Percentiles rank a stretch among this genome's conserved stretches.
Conservation (phyloP, 2,113 vertebrate genomes). For the Anseranas semipalmata region DNA sequence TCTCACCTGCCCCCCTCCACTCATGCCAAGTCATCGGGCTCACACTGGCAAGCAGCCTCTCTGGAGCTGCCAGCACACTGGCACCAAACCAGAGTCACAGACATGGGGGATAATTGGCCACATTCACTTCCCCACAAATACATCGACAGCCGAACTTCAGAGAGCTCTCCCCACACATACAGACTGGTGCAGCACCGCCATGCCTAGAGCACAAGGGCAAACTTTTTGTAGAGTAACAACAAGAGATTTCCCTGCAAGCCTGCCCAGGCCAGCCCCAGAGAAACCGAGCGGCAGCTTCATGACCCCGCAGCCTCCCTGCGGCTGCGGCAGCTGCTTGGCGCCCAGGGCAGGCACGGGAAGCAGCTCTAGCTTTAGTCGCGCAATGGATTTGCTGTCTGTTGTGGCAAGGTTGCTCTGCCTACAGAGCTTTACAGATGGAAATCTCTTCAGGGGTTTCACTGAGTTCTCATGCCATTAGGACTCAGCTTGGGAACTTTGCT, state of each 20-base stretch:
- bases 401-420: neutral
- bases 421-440: neutral
- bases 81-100: neutral
- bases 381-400: neutral
- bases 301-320: neutral
- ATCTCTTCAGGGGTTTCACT: neutral
- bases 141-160: neutral
- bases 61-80: rapidly evolving
- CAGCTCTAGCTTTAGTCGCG: rapidly evolving
- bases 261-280: no score
- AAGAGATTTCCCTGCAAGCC: no score
- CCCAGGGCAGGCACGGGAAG: neutral
- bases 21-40: neutral
- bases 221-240: no score
- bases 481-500: neutral
- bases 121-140: neutral
- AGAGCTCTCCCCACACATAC: rapidly evolving
- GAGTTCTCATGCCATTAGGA: neutral
- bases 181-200: neutral
- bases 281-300: no score
- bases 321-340: neutral
- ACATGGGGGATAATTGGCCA: neutral
- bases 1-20: neutral
- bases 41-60: rapidly evolving
- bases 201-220: neutral